Evolutionary conservation across 2,888 invertebrate species (phyloP), one percentile per base, ranked within the genome.

Genomic region (Agapetus fuscipes): DNA sequence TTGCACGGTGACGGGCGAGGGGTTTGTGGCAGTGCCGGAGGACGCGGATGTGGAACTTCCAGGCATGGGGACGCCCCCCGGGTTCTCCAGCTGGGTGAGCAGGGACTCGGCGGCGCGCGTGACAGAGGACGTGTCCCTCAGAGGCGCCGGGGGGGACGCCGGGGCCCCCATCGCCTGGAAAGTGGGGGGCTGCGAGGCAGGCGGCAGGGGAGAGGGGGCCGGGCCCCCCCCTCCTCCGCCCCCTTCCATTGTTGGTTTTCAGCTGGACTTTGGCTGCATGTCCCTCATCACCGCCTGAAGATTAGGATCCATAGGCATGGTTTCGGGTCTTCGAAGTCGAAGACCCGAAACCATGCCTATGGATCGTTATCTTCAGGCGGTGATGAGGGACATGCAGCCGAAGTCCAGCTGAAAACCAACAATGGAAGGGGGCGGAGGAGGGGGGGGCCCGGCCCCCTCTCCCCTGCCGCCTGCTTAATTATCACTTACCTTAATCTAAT

Each of bases 241-340:
- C 20, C 56, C 54, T 30, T 54, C 53, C 48, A 56, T 52, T 46
- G 57, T 58, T 60, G 64, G 62, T 58, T 71, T 72, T 76, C 75
- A 76, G 75, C 76, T 76, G 56, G 75, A 72, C 66, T 74, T 74
- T 47, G 71, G 66, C 50, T 66, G 67, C 47, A 60, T 58, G 41
- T 69, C 69, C 46, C 68, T 64, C 64, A 66, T 66, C 54, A 64
- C 57, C 39, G 65, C 57, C 67, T n/a, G n/a, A n/a, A n/a, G n/a
- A n/a, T n/a, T n/a, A n/a, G n/a, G n/a, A n/a, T n/a, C n/a, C n/a
- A n/a, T n/a, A n/a, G n/a, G n/a, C n/a, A n/a, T n/a, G n/a, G n/a
- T n/a, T n/a, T n/a, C n/a, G n/a, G n/a, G n/a, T n/a, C n/a, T n/a
- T n/a, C n/a, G n/a, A n/a, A n/a, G n/a, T n/a, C n/a, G n/a, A n/a